phyloP scores from a whole-genome alignment of 2,113 vertebrate genomes.

The Thalassoma bifasciatum region DNA sequence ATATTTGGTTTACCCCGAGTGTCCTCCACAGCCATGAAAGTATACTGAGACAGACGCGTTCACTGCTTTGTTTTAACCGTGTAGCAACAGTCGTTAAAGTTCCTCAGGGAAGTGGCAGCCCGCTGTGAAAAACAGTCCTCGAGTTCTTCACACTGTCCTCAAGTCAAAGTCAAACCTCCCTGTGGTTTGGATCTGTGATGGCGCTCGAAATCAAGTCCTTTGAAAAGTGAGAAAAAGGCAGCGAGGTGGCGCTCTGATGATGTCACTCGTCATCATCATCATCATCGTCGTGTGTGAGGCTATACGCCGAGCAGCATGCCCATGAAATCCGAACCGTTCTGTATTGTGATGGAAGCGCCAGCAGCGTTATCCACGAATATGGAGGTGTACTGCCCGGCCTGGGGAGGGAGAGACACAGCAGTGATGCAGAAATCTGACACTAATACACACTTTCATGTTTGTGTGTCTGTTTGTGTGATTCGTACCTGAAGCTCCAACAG shows the following conservation, averaged over 20 bases:
- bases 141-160: conserved; percentile 59
- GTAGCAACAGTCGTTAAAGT: conserved; percentile 40
- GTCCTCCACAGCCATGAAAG: conserved; percentile 35
- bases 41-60: conserved; percentile 34
- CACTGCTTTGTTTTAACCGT: conserved; percentile 44
- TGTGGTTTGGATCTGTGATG: conserved; percentile 46
- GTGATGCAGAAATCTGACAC: neutral
- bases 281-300: conserved; percentile 35
- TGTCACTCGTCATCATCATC: neutral
- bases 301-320: conserved; percentile 91
- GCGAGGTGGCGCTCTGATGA: conserved; percentile 27
- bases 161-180: conserved; percentile 51
- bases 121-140: conserved; percentile 57
- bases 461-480: neutral
- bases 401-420: neutral
- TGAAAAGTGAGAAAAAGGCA: conserved; percentile 23
- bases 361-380: conserved; percentile 96
- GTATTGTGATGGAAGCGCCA: conserved; percentile 87
- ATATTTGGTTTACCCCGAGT: conserved; percentile 45
- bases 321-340: conserved; percentile 93
- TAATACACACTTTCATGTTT: neutral
- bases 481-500: conserved; percentile 95
- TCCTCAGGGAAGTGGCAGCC: conserved; percentile 43
- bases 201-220: conserved; percentile 59
- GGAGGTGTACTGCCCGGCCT: conserved; percentile 94